phyloP scores from a whole-genome alignment of 2,113 vertebrate species.

The Oryzias javanicus region DNA sequence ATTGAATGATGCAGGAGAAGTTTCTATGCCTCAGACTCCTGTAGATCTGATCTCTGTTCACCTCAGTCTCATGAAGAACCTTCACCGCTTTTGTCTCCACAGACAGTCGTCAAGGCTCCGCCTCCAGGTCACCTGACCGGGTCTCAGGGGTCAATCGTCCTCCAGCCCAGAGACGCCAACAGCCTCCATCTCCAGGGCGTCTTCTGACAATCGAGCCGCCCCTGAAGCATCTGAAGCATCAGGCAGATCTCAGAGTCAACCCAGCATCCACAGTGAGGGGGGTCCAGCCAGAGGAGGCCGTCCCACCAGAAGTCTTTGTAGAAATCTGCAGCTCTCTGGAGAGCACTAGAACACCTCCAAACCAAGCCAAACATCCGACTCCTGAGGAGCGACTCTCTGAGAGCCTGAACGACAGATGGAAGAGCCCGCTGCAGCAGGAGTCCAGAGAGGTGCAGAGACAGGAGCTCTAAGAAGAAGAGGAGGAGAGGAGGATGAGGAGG shows the following conservation, averaged over 20 bases:
- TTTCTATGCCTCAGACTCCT: too few relatives aligned
- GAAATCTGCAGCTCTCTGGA: neutral
- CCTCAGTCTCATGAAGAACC: too few relatives aligned
- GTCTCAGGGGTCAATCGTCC: constrained; percentile 15
- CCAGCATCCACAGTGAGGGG: neutral
- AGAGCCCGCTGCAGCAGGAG: neutral
- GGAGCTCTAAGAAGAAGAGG: constrained; percentile 1
- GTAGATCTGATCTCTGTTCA: too few relatives aligned
- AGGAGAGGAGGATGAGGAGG: constrained; percentile 1
- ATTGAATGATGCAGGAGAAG: too few relatives aligned
- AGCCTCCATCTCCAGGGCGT: neutral
- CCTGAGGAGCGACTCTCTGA: neutral
- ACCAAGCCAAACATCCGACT: neutral
- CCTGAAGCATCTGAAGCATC: neutral
- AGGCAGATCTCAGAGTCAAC: neutral
- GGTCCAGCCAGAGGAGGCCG: neutral
- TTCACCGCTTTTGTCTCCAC: neutral
- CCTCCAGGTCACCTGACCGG: constrained; percentile 29
- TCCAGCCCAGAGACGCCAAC: constrained; percentile 9
- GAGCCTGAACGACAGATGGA: neutral
- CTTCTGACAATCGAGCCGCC: neutral
- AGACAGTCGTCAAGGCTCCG: neutral
- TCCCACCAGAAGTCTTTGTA: neutral
- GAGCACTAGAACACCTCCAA: neutral
- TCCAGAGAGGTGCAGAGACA: accelerated